Evolutionary conservation across 92 coral and sea anemone species (phyloP).

Genomic region (Actinernus sp.): DNA sequence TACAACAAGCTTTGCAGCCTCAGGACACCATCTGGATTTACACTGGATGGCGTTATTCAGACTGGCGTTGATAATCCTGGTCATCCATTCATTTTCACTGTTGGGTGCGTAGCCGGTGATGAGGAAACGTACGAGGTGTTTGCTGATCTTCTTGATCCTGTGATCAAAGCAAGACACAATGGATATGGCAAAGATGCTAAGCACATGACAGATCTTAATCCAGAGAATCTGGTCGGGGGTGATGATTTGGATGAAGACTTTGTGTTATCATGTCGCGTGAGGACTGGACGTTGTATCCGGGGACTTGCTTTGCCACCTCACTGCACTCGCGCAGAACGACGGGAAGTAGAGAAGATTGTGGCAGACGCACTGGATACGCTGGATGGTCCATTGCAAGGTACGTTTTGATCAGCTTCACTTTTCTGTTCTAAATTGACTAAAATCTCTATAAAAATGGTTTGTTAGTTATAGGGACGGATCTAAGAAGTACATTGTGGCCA

Average conservation of each 20-base stretch:
- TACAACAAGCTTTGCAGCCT: slow-evolving; percentile 58
- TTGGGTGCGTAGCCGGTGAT: slow-evolving; percentile 95
- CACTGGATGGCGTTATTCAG: slow-evolving; percentile 84
- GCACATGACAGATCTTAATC: slow-evolving; percentile 86
- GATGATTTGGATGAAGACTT: slow-evolving; percentile 79
- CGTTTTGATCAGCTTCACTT: neutral
- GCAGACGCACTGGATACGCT: slow-evolving; percentile 71
- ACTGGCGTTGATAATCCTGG: slow-evolving; percentile 97
- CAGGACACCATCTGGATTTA: slow-evolving; percentile 79
- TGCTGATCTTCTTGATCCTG: slow-evolving; percentile 87
- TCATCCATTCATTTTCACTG: slow-evolving; percentile 91
- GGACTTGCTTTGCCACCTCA: slow-evolving; percentile 88
- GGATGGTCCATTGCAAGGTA: slow-evolving; percentile 81
- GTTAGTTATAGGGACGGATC: too few relatives aligned
- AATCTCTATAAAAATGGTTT: too few relatives aligned
- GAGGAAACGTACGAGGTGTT: slow-evolving; percentile 80
- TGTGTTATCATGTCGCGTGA: slow-evolving; percentile 87
- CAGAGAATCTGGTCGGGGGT: slow-evolving; percentile 82
- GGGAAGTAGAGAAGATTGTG: slow-evolving; percentile 79
- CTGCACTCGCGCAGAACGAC: slow-evolving; percentile 96
- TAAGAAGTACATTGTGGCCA: too few relatives aligned
- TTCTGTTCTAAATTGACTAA: too few relatives aligned
- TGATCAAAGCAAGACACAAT: slow-evolving; percentile 80
- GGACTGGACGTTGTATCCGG: slow-evolving; percentile 94
- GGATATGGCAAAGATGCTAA: slow-evolving; percentile 70